Evolutionary conservation across 53 echinoderm and acorn worm species (phyloP), one percentile per base, ranked within the genome.

Genomic region (Hippasteria phrygiana): DNA sequence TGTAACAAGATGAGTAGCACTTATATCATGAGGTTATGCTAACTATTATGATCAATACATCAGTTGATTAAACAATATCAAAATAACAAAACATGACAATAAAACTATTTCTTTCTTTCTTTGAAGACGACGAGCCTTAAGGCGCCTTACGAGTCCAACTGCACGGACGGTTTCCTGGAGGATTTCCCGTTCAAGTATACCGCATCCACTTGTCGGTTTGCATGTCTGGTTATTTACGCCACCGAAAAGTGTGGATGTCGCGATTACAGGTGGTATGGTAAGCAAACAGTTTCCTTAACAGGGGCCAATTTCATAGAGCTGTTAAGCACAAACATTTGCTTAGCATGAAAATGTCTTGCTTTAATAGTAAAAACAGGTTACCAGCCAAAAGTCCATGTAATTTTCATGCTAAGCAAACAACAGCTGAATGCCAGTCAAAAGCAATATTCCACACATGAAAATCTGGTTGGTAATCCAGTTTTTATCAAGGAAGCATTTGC

Each of bases 191-290:
- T 37, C 27, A 73, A 62, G 1, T 92, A 92, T 64, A 73, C 89
- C 0, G 72, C 47, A 1, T 35, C 89, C 7, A 40, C 51, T 13
- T 92, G 92, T 33, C 40, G 45, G 14, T 83, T 47, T 18, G 69
- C 67, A 34, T 92, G 92, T 65, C 62, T 73, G 13, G 62, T 64
- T 3, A 11, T 53, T 14, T 43, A 62, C 29, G 65, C 89, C 28
- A 53, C 34, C n/a, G 38, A 70, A 2, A 31, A 59, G 5, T 89
- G 89, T 51, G 89, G 84, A 32, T 92, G 89, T 29, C 89, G 92
- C 4, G 78, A 89, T 27, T 82, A 74, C 39, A 92, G 78, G 51
- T 82, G 55, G 42, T 89, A 88, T 40, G 88, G 92, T 88, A 88
- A 54, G n/a, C 5, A 22, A 16, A 55, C 16, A 17, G 18, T 56